A percentile compares a stretch with the other conserved stretches of the same genome.
These are phyloP conservation scores for Flexamia atlantica DNA, from an alignment of 2,888 invertebrate species.

Conservation along the genomic window DNA sequence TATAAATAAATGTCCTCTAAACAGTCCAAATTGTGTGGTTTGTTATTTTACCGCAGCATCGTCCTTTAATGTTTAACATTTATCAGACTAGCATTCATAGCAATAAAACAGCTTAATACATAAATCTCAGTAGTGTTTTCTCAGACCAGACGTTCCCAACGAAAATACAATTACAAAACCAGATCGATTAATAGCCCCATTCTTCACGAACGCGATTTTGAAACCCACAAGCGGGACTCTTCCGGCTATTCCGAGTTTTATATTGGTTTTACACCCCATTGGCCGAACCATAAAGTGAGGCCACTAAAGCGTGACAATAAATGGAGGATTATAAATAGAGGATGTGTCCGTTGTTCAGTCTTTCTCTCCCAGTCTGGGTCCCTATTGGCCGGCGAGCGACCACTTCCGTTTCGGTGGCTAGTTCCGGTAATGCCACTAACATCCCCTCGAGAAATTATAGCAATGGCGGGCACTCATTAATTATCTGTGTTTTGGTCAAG, in stretches of 20 bases:
- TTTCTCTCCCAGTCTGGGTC: not conserved
- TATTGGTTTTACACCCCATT: slow-evolving; percentile 58
- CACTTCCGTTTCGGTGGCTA: slow-evolving; percentile 44
- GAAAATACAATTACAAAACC: slow-evolving; percentile 23
- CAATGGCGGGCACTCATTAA: slow-evolving; percentile 27
- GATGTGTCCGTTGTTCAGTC: slow-evolving; percentile 7
- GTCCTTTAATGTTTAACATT: too few species aligned
- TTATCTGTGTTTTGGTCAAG: not conserved
- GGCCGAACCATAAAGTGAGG: not conserved
- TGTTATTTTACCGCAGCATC: too few species aligned
- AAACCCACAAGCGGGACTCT: slow-evolving; percentile 29
- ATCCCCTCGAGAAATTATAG: slow-evolving; percentile 28
- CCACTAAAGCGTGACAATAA: slow-evolving; percentile 40
- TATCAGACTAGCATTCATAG: too few species aligned
- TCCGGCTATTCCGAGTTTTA: slow-evolving; percentile 49
- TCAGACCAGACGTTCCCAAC: not conserved
- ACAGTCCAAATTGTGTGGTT: too few species aligned
- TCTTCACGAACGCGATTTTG: slow-evolving; percentile 42
- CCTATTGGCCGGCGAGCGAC: slow-evolving; percentile 45
- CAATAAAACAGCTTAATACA: too few species aligned
- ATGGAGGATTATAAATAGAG: slow-evolving; percentile 37
- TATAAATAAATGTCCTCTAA: too few species aligned
- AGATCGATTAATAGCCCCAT: slow-evolving; percentile 26
- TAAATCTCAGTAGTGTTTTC: not conserved
- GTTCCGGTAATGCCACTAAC: slow-evolving; percentile 45